Evolutionary conservation across 2,113 vertebrate species (phyloP), one percentile per base, ranked within the genome.

Genomic region (Bos indicus): DNA sequence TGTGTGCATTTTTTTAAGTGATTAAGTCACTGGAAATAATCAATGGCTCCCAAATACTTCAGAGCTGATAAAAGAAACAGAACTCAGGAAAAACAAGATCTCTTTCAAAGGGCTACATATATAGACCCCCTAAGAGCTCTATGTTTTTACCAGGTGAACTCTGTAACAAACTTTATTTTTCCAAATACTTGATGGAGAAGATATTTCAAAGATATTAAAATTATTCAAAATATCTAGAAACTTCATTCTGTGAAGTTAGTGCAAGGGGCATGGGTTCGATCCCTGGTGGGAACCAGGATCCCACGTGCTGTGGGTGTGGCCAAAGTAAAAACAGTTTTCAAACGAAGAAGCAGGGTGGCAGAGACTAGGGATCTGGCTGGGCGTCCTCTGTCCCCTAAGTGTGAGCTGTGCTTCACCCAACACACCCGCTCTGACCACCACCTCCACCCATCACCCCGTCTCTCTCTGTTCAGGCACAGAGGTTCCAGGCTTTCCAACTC

Each of bases 331-430:
- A 40, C 67, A 40, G n/a, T 23, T 71, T 40, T 71, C 67, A 40
- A 71, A 71, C 30, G 23, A 40, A 43, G 30, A 52, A 54, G 23
- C 4, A 1, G 51, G 13, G 33, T 0, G 3, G 25, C 11, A 30
- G 21, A 3, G 28, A 12, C 15, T 16, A 57, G 82, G 51, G 28
- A 36, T 8, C 0, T 56, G 14, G 25, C 26, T 1, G 1, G 21
- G 5, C 0, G 0, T 7, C 46, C 12, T 17, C 88, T 4, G 8
- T 26, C 12, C 26, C 40, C 30, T 10, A 7, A 46, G 6, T 25
- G 2, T 1, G 26, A 9, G 62, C 10, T 0, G 0, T 1, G 23
- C 36, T 14, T 25, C 14, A 2, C 14, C 48, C 7, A 36, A 10
- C 8, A 13, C 1, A 1, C 40, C 46, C 14, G 1, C 15, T 14